Percentiles rank a stretch among this genome's conserved stretches.
Evolutionary conservation across 2,888 invertebrate species (phyloP).

Genomic region (Operophtera brumata): DNA sequence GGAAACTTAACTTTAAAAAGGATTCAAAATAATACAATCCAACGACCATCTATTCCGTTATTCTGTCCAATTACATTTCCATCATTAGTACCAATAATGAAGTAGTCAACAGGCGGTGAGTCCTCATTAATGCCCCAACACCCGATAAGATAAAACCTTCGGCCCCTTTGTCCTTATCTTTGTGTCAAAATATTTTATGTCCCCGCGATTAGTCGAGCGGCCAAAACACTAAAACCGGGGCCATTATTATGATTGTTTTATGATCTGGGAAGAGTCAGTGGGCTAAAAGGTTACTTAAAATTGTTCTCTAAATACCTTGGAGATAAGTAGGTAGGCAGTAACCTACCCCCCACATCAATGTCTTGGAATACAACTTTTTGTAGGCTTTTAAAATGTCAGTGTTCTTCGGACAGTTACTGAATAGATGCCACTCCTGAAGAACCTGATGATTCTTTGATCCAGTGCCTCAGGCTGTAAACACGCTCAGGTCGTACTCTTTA

Average conservation of each 20-base stretch:
- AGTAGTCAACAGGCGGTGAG: conserved; percentile 59
- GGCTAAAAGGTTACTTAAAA: conserved; percentile 27
- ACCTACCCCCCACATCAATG: too few species aligned
- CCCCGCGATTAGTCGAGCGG: conserved; percentile 50
- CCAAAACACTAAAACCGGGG: conserved; percentile 33
- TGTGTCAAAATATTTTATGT: conserved; percentile 77
- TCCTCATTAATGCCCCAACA: conserved; percentile 68
- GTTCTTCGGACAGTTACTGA: not conserved
- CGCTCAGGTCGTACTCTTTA: too few species aligned
- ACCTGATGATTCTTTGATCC: too few species aligned
- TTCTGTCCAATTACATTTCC: too few species aligned
- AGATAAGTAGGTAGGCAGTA: too few species aligned
- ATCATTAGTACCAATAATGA: conserved; percentile 44
- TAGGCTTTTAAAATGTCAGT: not conserved
- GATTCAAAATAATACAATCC: too few species aligned
- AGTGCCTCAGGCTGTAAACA: too few species aligned
- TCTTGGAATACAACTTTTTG: too few species aligned
- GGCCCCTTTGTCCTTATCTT: conserved; percentile 70
- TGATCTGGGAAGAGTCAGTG: conserved; percentile 30
- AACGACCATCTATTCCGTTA: too few species aligned
- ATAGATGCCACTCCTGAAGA: too few species aligned
- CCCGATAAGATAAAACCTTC: conserved; percentile 69
- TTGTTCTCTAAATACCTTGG: conserved; percentile 4
- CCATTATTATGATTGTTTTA: conserved; percentile 38
- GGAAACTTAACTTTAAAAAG: too few species aligned